Evolutionary conservation across 2,797 vertebrate genomes (phyloP).

Genomic region (Coccyzus lansbergi): DNA sequence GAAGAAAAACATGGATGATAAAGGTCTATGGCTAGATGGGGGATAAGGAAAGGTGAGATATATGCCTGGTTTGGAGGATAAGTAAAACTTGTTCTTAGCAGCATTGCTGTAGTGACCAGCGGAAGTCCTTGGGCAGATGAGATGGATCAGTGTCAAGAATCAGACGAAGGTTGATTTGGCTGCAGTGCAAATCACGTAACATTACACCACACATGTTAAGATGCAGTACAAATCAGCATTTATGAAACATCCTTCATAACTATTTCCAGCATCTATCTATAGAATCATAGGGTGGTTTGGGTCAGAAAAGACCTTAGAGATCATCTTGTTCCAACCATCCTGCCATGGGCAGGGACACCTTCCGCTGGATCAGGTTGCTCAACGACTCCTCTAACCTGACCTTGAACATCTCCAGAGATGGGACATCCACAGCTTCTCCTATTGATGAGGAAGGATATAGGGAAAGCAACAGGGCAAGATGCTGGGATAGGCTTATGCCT

Average conservation of each 20-base stretch:
- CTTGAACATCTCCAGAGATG: too few species aligned
- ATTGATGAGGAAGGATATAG: not conserved
- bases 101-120: not conserved
- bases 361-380: too few species aligned
- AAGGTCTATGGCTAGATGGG: not conserved
- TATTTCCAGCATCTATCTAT: not conserved
- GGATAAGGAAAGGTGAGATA: not conserved
- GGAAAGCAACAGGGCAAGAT: not conserved
- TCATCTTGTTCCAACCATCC: too few species aligned
- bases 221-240: not conserved
- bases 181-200: not conserved
- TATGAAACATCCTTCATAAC: not conserved
- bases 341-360: too few species aligned
- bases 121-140: not conserved
- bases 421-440: too few species aligned
- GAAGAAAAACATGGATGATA: not conserved
- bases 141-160: not conserved
- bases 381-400: too few species aligned
- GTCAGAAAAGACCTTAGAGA: too few species aligned
- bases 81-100: not conserved
- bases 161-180: not conserved
- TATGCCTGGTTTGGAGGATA: not conserved
- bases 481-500: not conserved
- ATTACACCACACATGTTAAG: not conserved
- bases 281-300: too few species aligned